Evolutionary conservation across 2,888 invertebrate genomes (phyloP).

Genomic region (Clivina fossor): DNA sequence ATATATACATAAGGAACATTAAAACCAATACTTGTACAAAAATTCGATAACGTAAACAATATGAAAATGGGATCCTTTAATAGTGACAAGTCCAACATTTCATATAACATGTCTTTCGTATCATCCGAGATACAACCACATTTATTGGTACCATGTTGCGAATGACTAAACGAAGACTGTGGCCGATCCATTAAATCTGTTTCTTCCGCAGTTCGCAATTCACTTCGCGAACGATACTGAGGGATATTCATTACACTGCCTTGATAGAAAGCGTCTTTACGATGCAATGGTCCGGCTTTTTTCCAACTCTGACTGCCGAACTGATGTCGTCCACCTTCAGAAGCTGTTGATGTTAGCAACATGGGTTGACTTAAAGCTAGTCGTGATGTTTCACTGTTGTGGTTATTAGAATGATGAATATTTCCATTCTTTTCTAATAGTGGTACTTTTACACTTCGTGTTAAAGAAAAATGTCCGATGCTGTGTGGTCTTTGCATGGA

Average conservation of each 20-base stretch:
- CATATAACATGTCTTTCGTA: constrained; percentile 68
- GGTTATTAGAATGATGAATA: constrained; percentile 38
- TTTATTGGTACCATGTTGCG: constrained; percentile 23
- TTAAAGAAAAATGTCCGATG: constrained; percentile 57
- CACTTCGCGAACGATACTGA: constrained; percentile 47
- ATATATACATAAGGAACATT: constrained; percentile 91
- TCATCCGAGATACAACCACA: constrained; percentile 59
- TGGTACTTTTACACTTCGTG: constrained; percentile 41
- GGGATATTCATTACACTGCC: constrained; percentile 64
- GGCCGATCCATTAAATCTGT: constrained; percentile 42
- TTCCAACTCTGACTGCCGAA: constrained; percentile 58
- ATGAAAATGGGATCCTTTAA: constrained; percentile 85
- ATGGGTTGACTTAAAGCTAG: constrained; percentile 73
- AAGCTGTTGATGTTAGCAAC: constrained; percentile 56
- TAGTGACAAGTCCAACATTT: constrained; percentile 85
- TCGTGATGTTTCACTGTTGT: constrained; percentile 52
- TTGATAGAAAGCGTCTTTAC: constrained; percentile 88
- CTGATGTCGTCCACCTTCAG: constrained; percentile 51
- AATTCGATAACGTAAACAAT: constrained; percentile 89
- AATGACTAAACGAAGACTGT: constrained; percentile 40
- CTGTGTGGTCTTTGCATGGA: constrained; percentile 61
- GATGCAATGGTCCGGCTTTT: constrained; percentile 69
- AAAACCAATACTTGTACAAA: constrained; percentile 92
- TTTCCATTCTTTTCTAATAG: constrained; percentile 42
- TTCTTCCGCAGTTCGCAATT: constrained; percentile 44